phyloP scores from a whole-genome alignment of 2,888 invertebrate genomes.

The Mythimna albipuncta region DNA sequence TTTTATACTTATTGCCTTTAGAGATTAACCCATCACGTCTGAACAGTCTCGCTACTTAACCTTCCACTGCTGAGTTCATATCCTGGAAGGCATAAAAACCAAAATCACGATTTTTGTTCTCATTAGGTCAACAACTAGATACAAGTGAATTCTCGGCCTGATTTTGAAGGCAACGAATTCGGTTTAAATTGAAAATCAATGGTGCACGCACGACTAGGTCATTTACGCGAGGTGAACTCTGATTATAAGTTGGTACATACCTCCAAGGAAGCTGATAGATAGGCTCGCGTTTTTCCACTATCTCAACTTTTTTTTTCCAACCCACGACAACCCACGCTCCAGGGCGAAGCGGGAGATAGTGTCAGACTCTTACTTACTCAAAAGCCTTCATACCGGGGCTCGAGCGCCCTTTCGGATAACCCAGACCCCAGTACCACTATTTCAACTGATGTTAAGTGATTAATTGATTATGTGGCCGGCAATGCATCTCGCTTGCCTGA shows the following conservation, averaged over 20 bases:
- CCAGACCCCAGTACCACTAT: too few species aligned
- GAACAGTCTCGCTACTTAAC: not conserved
- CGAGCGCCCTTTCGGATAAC: too few species aligned
- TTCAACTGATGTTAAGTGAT: too few species aligned
- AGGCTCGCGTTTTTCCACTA: too few species aligned
- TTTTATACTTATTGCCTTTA: not conserved
- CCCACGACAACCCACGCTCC: too few species aligned
- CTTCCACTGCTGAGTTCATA: conserved; percentile 1
- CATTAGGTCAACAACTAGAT: conserved; percentile 37
- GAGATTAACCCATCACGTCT: not conserved
- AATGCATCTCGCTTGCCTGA: too few species aligned
- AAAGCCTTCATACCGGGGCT: too few species aligned
- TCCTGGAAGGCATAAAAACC: conserved; percentile 23
- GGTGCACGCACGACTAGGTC: conserved; percentile 33
- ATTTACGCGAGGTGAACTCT: conserved; percentile 5
- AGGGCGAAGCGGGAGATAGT: too few species aligned
- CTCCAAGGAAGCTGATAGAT: not conserved
- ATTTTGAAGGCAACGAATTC: conserved; percentile 35
- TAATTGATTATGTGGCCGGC: too few species aligned
- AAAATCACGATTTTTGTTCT: conserved; percentile 36
- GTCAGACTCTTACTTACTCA: too few species aligned
- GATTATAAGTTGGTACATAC: not conserved
- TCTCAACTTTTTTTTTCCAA: too few species aligned
- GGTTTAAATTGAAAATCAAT: conserved; percentile 41
- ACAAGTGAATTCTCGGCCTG: conserved; percentile 43